Evolutionary conservation across 2,888 invertebrate genomes (phyloP).

Genomic region (Eremobia ochroleuca): DNA sequence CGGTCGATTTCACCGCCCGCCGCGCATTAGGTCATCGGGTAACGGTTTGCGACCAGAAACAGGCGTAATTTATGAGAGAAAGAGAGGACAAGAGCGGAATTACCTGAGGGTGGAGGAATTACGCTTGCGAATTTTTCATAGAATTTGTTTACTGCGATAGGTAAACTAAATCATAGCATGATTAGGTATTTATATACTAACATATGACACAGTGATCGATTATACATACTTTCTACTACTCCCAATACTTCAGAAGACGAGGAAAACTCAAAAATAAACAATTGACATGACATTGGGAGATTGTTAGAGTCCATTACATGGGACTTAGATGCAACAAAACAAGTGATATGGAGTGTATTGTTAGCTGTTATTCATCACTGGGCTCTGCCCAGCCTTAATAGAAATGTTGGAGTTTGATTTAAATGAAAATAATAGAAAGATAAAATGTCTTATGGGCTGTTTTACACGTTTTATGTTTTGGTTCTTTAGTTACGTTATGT

Average conservation of each 20-base stretch:
- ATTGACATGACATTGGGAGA: background rate
- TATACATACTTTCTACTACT: background rate
- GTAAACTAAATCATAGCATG: background rate
- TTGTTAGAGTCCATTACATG: background rate
- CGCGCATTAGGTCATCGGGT: slow-evolving; percentile 84
- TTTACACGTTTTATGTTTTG: background rate
- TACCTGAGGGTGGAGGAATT: background rate
- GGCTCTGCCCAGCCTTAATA: background rate
- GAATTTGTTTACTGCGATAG: background rate
- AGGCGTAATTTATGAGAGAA: slow-evolving; percentile 55
- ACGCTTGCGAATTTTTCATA: background rate
- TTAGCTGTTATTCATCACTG: background rate
- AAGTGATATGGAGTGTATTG: background rate
- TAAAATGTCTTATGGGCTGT: background rate
- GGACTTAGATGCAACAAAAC: background rate
- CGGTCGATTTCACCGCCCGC: slow-evolving; percentile 79
- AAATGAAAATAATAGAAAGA: background rate
- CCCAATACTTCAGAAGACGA: background rate
- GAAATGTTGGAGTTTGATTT: background rate
- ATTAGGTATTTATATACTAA: background rate
- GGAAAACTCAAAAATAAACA: background rate
- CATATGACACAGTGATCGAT: background rate
- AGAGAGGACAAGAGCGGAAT: slow-evolving; percentile 8
- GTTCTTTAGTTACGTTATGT: background rate
- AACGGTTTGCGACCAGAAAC: slow-evolving; percentile 76